Evolutionary conservation across 2,888 invertebrate species (phyloP).

Genomic region (Caenorhabditis becei): DNA sequence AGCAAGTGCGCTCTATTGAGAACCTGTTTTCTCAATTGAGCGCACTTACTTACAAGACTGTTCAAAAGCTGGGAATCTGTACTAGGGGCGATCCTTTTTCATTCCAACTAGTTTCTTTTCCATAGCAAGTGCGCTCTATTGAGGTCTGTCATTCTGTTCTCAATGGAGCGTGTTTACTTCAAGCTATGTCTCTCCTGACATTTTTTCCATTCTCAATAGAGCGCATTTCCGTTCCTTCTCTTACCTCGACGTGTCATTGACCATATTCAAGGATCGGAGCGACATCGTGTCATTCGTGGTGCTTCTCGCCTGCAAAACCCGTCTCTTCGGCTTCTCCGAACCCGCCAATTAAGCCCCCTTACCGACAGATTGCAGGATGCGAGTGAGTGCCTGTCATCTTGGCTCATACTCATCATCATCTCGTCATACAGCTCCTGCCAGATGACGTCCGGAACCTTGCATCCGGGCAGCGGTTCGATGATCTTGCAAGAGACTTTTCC

Average conservation of each 20-base stretch:
- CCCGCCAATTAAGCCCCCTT: neutral
- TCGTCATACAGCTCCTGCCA: constrained; percentile 78
- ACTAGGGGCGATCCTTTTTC: no score
- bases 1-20: neutral
- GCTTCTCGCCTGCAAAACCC: constrained; percentile 36
- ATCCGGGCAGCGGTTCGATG: constrained; percentile 73
- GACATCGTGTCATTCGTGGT: constrained; percentile 61
- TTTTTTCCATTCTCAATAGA: no score
- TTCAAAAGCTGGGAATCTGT: no score
- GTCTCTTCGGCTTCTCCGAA: neutral
- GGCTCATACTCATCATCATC: constrained; percentile 72
- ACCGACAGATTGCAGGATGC: constrained; percentile 59
- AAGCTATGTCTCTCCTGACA: no score
- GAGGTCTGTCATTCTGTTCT: no score
- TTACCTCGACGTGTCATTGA: constrained; percentile 58
- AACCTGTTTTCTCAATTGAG: neutral
- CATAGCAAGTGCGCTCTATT: no score
- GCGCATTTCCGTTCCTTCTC: no score
- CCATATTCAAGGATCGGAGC: constrained; percentile 60
- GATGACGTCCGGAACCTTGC: constrained; percentile 77
- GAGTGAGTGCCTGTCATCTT: constrained; percentile 69
- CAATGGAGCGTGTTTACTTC: no score
- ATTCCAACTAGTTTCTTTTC: no score
- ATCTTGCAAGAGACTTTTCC: constrained; percentile 67
- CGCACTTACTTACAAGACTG: no score